A percentile compares a stretch with the other conserved stretches of the same genome.
phyloP scores from a whole-genome alignment of 2,113 vertebrate genomes.

The Sinocyclocheilus grahami region DNA sequence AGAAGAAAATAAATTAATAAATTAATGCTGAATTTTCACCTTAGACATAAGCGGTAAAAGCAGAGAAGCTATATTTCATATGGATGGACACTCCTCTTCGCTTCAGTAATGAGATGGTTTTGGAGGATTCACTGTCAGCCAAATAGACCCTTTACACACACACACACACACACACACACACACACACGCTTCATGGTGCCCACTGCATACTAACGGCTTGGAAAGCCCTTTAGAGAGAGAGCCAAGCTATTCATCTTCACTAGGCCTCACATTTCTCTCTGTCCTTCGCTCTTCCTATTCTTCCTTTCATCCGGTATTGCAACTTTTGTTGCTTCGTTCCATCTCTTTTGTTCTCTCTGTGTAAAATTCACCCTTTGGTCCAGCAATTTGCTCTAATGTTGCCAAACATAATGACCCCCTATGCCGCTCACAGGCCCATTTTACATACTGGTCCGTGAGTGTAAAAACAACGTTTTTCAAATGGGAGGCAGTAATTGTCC shows the following conservation, averaged over 20 bases:
- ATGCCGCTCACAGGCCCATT: conserved; percentile 11
- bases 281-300: background rate
- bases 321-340: conserved; percentile 14
- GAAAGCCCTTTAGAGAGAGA: conserved; percentile 15
- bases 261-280: conserved; percentile 23
- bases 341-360: background rate
- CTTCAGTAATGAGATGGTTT: conserved; percentile 7
- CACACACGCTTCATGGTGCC: conserved; percentile 6
- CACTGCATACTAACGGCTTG: conserved; percentile 32
- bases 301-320: background rate
- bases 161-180: background rate
- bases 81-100: conserved; percentile 34
- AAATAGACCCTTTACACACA: conserved; percentile 9
- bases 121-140: conserved; percentile 19
- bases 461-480: conserved; percentile 38
- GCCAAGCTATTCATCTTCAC: conserved; percentile 41
- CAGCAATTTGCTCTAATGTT: conserved; percentile 8
- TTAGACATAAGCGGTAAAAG: background rate
- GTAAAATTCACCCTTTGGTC: background rate
- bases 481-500: background rate
- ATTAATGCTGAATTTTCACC: background rate
- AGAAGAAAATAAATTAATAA: background rate
- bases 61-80: conserved; percentile 25
- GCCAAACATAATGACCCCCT: conserved; percentile 10
- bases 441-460: conserved; percentile 19